Evolutionary conservation across 1,140 invertebrate species (phyloP).

Genomic region (Belonocnema kinseyi): DNA sequence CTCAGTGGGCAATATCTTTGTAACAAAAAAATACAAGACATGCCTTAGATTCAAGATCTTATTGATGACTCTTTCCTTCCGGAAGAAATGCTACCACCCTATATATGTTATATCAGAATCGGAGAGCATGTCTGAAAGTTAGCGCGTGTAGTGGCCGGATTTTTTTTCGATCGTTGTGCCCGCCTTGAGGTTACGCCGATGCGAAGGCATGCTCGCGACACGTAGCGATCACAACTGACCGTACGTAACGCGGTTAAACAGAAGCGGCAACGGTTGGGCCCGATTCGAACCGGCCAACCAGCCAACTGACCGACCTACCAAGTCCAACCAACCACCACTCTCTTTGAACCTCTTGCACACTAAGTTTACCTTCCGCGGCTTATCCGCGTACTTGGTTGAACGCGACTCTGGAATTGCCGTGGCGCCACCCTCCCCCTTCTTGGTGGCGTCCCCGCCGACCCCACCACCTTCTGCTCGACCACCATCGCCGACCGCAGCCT

Average conservation of each 20-base stretch:
- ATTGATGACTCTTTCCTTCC: too few species aligned
- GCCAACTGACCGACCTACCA: conserved; percentile 33
- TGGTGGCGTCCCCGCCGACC: conserved; percentile 40
- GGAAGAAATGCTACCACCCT: too few species aligned
- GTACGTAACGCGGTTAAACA: conserved; percentile 59
- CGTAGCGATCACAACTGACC: conserved; percentile 60
- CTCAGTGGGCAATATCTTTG: too few species aligned
- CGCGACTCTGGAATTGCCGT: conserved; percentile 72
- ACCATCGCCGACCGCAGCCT: conserved; percentile 42
- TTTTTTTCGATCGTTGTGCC: neutral
- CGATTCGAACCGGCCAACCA: conserved; percentile 25
- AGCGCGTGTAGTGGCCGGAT: neutral
- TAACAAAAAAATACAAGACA: too few species aligned
- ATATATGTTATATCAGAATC: too few species aligned
- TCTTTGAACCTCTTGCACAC: conserved; percentile 62
- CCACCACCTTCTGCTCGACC: conserved; percentile 46
- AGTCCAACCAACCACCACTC: conserved; percentile 42
- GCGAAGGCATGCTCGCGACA: conserved; percentile 57
- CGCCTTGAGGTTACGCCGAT: conserved; percentile 31
- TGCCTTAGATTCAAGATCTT: too few species aligned
- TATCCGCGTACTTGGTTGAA: conserved; percentile 71
- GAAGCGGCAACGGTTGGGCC: conserved; percentile 40
- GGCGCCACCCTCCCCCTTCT: conserved; percentile 71
- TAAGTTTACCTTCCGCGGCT: conserved; percentile 62
- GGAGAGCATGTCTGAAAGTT: too few species aligned